Evolutionary conservation across 2,113 vertebrate species (phyloP).

Genomic region (Numida meleagris): DNA sequence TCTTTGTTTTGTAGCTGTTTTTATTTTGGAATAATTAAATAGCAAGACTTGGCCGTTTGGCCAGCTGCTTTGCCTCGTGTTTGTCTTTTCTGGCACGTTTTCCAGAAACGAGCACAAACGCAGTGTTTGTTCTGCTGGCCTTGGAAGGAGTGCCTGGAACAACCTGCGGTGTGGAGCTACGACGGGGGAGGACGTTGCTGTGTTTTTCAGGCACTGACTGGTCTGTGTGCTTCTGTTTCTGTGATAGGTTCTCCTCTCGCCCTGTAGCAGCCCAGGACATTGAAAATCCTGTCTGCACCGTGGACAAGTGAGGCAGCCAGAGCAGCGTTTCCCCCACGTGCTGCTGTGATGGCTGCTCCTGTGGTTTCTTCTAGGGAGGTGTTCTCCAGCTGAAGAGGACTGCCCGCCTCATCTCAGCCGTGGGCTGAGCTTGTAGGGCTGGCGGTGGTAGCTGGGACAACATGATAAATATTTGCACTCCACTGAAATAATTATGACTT

Average conservation of each 20-base stretch:
- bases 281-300: neutral
- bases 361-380: neutral
- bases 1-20: slow-evolving; percentile 48
- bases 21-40: slow-evolving; percentile 59
- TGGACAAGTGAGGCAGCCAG: neutral
- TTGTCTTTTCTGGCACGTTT: slow-evolving; percentile 40
- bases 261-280: neutral
- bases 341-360: neutral
- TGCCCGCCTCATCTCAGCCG: neutral
- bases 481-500: neutral
- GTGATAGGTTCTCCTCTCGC: fast-evolving
- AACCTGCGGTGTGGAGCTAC: neutral
- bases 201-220: neutral
- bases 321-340: neutral
- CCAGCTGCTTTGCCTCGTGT: slow-evolving; percentile 40
- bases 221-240: neutral
- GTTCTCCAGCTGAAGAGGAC: neutral
- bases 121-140: slow-evolving; percentile 27
- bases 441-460: neutral
- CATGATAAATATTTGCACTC: neutral
- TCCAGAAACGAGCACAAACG: slow-evolving; percentile 29
- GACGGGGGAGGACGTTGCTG: neutral
- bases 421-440: neutral
- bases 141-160: slow-evolving; percentile 9
- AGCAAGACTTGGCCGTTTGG: slow-evolving; percentile 44